Evolutionary conservation across 2,113 vertebrate species (phyloP).

Genomic region (Arizona elegans): DNA sequence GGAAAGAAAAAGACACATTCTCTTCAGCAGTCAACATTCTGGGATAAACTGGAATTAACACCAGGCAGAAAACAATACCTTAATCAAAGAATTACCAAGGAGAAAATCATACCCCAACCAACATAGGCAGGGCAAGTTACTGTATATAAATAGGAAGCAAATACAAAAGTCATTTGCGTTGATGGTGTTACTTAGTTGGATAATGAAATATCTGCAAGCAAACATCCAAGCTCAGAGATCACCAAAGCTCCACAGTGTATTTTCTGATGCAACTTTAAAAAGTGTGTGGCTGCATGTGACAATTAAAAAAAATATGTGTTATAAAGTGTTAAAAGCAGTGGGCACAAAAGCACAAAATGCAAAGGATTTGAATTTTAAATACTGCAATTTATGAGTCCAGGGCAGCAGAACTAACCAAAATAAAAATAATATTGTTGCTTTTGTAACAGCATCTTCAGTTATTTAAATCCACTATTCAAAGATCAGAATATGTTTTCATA

Average conservation of each 20-base stretch:
- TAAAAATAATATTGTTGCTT: background rate
- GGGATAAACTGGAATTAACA: background rate
- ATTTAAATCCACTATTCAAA: background rate
- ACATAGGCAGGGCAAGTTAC: background rate
- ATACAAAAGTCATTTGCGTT: background rate
- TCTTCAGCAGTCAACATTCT: background rate
- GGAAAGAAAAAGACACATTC: background rate
- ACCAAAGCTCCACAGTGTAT: background rate
- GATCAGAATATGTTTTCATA: background rate
- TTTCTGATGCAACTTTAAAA: background rate
- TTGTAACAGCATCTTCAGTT: background rate
- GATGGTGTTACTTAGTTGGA: background rate
- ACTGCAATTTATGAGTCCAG: background rate
- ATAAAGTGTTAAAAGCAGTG: background rate
- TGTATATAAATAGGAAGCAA: background rate
- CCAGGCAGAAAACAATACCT: background rate
- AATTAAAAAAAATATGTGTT: background rate
- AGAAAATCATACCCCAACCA: background rate
- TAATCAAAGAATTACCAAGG: background rate
- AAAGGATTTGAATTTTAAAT: background rate
- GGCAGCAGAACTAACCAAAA: background rate
- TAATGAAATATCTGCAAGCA: background rate
- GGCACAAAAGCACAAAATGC: background rate
- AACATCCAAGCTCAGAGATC: background rate
- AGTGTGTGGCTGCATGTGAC: background rate